Evolutionary conservation across 2,888 invertebrate species (phyloP), one percentile per base, ranked within the genome.

Genomic region (Drosophila limbata): DNA sequence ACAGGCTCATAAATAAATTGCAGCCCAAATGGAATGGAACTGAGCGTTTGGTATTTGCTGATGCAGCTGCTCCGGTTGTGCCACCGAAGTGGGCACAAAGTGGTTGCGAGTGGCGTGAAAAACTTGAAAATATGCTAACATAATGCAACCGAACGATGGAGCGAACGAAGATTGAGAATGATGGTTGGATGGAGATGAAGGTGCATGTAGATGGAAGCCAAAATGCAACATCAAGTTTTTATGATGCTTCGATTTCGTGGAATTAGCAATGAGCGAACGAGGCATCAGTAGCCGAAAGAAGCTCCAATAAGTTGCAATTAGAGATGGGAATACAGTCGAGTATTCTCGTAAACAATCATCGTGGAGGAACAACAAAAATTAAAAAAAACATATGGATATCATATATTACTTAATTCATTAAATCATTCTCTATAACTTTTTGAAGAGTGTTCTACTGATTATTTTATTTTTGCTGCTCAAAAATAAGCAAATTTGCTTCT

Each of bases 161-260:
- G n/a, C 42, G 28, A 37, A 17, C 21, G 21, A 15, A 11, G 31
- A 10, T 25, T 55, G 39, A 40, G 15, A 53, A 35, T 44, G 45
- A 37, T 15, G 52, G 53, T 35, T 11, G 31, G 63, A 57, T 25
- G 11, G 47, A 15, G 50, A 50, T 51, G 21, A 17, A 9, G 45
- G 11, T 21, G 17, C 1, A 40, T n/a, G 13, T 4, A 11, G 21
- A 17, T 60, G 31, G 6, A n/a, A n/a, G n/a, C n/a, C n/a, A n/a
- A n/a, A 72, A 60, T 55, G 68, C 75, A 67, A 70, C 74, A 81
- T 79, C 73, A 76, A 79, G 82, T 73, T 90, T 90, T 90, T 88
- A 90, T 88, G 90, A 84, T 80, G 77, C 79, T 87, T 88, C 88
- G 90, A 89, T 88, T 90, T 88, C 90, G 89, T 90, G 90, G 89